Evolutionary conservation across 2,888 invertebrate species (phyloP), one percentile per base, ranked within the genome.

Genomic region (Sarcophaga carnaria): DNA sequence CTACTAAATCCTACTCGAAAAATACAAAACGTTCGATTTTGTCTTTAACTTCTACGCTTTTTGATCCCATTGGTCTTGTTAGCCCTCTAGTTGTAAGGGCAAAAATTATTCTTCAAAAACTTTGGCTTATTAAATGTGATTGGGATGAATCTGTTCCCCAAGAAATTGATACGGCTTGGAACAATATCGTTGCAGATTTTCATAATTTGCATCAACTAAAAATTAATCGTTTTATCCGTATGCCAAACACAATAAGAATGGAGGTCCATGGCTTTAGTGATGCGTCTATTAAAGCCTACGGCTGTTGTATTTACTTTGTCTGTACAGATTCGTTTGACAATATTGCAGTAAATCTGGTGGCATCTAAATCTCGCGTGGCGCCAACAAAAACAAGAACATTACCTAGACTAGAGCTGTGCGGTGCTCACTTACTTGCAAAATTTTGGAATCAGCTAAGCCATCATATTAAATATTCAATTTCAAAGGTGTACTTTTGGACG

Each of bases 371-470:
- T 25, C 2, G 25, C 25, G 3, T 25, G 25, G 25, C 25, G 25
- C 25, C 0, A 25, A 25, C 25, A 25, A 25, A 25, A 25, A 25
- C 25, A 25, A 25, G 25, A 71, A 87, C 87, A 11, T 59, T 89
- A 22, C 87, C 88, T 0, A 54, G 87, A 14, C 64, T 89, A 11
- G 86, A 88, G 27, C 72, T 88, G 2, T 89, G 78, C 66, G 88
- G 80, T 8, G 85, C 87, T 1, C 80, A 85, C 12, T 67, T 87
- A 74, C 82, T 88, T 87, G 82, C 81, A 27, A 37, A 20, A 22
- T 22, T 62, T 80, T 47, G 17, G 86, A 0, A 83, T 81, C 25
- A 25, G 25, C 25, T 3, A 25, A 25, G 3, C 3, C 25, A 25
- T 25, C 25, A 25, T 25, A 25, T 25, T 25, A 25, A 25, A 25